These are phyloP conservation scores for Willowsia nigromaculata DNA, from an alignment of 2,888 invertebrate genomes.

Conservation along the genomic window DNA sequence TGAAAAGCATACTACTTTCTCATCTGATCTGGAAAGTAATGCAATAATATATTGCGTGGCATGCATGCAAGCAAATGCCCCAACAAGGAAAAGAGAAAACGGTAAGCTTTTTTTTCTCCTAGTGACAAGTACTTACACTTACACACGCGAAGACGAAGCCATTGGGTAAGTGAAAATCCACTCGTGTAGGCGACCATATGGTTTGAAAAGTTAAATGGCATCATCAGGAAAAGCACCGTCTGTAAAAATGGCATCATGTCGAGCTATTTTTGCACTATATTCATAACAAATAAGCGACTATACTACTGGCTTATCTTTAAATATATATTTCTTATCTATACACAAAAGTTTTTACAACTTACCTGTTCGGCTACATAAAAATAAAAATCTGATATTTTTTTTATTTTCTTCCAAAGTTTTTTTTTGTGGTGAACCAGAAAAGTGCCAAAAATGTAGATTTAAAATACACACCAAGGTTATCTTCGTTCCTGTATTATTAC, in stretches of 20 bases:
- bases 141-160: slow-evolving; percentile 17
- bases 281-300: slow-evolving; percentile 31
- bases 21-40: slow-evolving; percentile 23
- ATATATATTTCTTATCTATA: neutral
- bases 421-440: slow-evolving; percentile 39
- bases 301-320: neutral
- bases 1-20: slow-evolving; percentile 13
- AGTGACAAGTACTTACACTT: slow-evolving; percentile 2
- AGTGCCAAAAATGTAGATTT: slow-evolving; percentile 44
- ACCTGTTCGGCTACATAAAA: neutral
- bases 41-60: slow-evolving; percentile 41
- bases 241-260: slow-evolving; percentile 14
- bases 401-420: slow-evolving; percentile 22
- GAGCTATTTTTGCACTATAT: slow-evolving; percentile 28
- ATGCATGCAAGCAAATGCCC: slow-evolving; percentile 17
- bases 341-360: neutral
- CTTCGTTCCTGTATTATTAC: slow-evolving; percentile 19
- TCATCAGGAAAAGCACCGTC: slow-evolving; percentile 40
- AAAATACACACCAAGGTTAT: slow-evolving; percentile 44
- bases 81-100: slow-evolving; percentile 15
- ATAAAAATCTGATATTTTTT: neutral
- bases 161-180: slow-evolving; percentile 60
- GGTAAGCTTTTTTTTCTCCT: slow-evolving; percentile 17
- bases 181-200: slow-evolving; percentile 49
- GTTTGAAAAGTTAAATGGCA: slow-evolving; percentile 56